phyloP scores from a whole-genome alignment of 2,113 vertebrate genomes.

The Dendropsophus ebraccatus region DNA sequence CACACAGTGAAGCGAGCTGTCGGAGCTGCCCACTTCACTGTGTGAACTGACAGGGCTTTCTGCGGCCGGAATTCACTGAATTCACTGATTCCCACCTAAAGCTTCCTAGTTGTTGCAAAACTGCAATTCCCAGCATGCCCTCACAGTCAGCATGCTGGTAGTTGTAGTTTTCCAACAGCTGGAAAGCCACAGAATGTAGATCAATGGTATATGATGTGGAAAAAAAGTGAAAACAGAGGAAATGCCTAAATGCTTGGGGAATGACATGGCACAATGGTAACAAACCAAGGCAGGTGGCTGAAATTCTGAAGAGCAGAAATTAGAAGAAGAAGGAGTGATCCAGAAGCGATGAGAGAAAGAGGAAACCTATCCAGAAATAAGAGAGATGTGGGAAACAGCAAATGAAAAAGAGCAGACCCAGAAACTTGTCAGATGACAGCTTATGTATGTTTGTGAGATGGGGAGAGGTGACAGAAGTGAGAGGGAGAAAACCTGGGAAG shows the following conservation, averaged over 20 bases:
- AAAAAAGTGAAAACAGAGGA: background rate
- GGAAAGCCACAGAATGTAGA: too few relatives aligned
- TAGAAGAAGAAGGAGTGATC: background rate
- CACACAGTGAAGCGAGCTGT: too few relatives aligned
- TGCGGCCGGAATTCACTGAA: too few relatives aligned
- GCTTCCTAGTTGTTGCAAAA: too few relatives aligned
- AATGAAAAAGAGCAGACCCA: background rate
- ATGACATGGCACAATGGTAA: background rate
- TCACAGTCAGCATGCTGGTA: too few relatives aligned
- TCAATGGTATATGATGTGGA: too few relatives aligned
- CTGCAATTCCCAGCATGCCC: too few relatives aligned
- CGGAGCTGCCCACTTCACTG: too few relatives aligned
- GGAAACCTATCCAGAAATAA: background rate
- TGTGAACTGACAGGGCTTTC: too few relatives aligned
- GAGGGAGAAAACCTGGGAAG: background rate
- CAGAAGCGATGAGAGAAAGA: background rate
- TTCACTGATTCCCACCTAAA: too few relatives aligned
- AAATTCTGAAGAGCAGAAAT: background rate
- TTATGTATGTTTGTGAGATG: background rate
- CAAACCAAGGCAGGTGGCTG: constrained; percentile 2
- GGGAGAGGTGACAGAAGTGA: background rate
- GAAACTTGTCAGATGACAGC: background rate
- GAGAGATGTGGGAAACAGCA: background rate
- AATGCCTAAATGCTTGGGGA: background rate
- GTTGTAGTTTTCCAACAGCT: too few relatives aligned